Evolutionary conservation across 2,888 invertebrate species (phyloP), one percentile per base, ranked within the genome.

Genomic region (Orthosia incerta): DNA sequence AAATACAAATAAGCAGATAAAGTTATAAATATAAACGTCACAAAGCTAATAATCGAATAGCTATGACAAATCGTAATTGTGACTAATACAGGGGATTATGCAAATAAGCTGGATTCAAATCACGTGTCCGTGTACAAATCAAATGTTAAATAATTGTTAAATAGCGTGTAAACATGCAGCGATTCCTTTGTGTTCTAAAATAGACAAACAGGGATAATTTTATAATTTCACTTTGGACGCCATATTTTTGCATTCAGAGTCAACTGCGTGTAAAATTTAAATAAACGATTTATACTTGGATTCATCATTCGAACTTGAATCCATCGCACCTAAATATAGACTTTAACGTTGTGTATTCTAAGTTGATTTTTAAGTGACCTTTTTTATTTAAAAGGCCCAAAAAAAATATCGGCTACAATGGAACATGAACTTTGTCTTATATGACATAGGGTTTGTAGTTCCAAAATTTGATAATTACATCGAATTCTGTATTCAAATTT

Each of bases 201-300:
- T 92, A 94, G 91, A 93, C 92, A 93, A 93, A 93, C 91, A 85
- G 86, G 89, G 84, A 91, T 92, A 92, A 91, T 92, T 94, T 91
- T 92, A 92, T 92, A 94, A 94, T 94, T 94, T 91, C 82, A 89
- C 84, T 91, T 92, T 88, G 90, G 88, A 87, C 88, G 86, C 87
- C 90, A 90, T 91, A 86, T 82, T 90, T 89, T 78, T 86, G 83
- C 88, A 94, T 96, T 94, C 92, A 92, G 86, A 95, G 77, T 95
- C 95, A 95, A 95, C 95, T 93, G 96, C 94, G 95, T 95, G 95
- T 90, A 89, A 93, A 96, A 96, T 96, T 95, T 91, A 93, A 94
- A 96, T 95, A 94, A 96, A 96, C 94, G 95, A 91, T 93, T 89
- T 84, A 13, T 20, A 55, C 23, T 55, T 23, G 23, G 53, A 23